phyloP scores from a whole-genome alignment of 2,888 invertebrate species.

The Linyphia triangularis region DNA sequence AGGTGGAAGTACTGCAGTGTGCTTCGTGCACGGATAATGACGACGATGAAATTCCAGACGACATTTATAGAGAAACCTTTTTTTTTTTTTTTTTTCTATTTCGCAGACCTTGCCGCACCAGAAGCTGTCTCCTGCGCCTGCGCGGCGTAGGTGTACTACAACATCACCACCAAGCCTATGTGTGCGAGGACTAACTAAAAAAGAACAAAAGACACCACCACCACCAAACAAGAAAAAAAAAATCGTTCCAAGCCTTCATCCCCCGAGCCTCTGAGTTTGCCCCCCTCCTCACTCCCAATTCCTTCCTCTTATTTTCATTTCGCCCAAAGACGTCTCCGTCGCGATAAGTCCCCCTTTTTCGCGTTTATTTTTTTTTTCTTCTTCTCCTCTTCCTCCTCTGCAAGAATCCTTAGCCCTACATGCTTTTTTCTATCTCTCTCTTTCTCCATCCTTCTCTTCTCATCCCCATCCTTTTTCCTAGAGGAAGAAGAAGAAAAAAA shows the following conservation, averaged over 20 bases:
- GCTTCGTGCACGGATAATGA: not conserved
- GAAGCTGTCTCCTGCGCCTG: not conserved
- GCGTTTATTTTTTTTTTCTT: constrained; percentile 12
- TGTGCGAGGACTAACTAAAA: too few relatives aligned
- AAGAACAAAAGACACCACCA: not conserved
- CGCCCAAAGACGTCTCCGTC: constrained; percentile 67
- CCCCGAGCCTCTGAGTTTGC: not conserved
- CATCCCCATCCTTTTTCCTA: not conserved
- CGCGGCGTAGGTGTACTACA: not conserved
- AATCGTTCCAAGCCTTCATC: not conserved
- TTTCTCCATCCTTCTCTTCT: not conserved
- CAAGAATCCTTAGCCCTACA: not conserved
- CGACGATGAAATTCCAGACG: not conserved
- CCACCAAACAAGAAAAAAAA: not conserved
- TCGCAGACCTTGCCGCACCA: not conserved
- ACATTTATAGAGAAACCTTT: too few relatives aligned
- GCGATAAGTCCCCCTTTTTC: constrained; percentile 66
- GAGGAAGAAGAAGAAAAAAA: not conserved
- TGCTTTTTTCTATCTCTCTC: constrained; percentile 30
- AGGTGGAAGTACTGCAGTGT: not conserved
- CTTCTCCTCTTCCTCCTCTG: constrained; percentile 24
- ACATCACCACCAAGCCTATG: not conserved
- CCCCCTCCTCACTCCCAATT: constrained; percentile 47
- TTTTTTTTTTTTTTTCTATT: too few relatives aligned
- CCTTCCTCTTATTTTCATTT: constrained; percentile 74